Percentiles rank a stretch among this genome's conserved stretches.
phyloP scores from a whole-genome alignment of 2,797 vertebrate species.

The Acanthornis magna region DNA sequence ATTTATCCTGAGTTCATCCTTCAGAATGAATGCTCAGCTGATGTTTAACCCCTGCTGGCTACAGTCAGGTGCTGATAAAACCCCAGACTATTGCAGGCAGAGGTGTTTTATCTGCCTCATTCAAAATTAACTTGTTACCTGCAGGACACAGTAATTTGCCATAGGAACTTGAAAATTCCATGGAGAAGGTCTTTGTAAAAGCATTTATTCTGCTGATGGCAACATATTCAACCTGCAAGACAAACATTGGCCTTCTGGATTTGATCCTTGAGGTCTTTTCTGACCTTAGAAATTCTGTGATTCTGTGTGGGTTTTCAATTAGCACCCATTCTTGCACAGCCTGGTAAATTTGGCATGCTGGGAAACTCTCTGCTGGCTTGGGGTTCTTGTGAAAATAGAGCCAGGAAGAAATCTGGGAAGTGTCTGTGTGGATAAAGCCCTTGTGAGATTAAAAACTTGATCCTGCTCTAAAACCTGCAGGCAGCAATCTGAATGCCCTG shows the following conservation, averaged over 20 bases:
- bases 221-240: not conserved
- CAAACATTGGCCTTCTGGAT: not conserved
- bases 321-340: not conserved
- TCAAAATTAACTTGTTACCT: not conserved
- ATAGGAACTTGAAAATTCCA: not conserved
- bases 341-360: not conserved
- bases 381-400: not conserved
- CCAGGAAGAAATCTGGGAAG: not conserved
- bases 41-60: not conserved
- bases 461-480: not conserved
- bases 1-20: not conserved
- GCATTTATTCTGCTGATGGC: not conserved
- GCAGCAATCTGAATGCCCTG: not conserved
- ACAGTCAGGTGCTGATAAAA: not conserved
- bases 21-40: not conserved
- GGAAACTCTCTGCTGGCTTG: not conserved
- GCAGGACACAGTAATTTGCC: not conserved
- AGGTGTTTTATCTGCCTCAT: not conserved
- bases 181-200: not conserved
- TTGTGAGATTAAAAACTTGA: not conserved
- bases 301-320: not conserved
- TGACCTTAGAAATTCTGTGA: not conserved
- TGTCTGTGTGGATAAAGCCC: not conserved
- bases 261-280: not conserved
- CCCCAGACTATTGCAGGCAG: not conserved